Base-by-base conservation (phyloP, 2,113 vertebrate species). In the Prunella fulvescens region DNA sequence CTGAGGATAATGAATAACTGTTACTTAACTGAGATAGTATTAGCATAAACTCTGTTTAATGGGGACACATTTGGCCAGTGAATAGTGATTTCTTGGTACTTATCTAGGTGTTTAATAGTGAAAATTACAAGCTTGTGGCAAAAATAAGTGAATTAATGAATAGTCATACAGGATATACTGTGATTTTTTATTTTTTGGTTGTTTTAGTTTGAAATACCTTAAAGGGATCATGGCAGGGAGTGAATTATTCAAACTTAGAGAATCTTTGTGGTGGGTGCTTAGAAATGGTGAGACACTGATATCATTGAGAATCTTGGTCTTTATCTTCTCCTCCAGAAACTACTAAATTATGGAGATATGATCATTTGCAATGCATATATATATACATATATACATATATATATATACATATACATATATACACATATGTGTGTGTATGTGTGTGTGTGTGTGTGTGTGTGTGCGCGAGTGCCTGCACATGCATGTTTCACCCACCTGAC, bases 21-120 rank as follows among this genome's bases (percentile, higher is more conserved):
- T 95, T 96, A 95, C 93, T 95, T 96, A 96, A 97, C 89, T 87
- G 86, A 95, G 66, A 93, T 48, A 76, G 86, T 84, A 93, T 89
- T 81, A 89, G 56, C 69, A 93, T 95, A 95, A 93, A 95, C 51
- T 93, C 80, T 84, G 61, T 53, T 95, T 95, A 95, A 95, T 57
- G 31, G 77, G 25, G 65, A 92, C 73, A 85, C 3, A 79, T 92
- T 95, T 92, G 95, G 57, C 53, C 93, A 89, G 70, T 54, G 61
- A 93, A 64, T 53, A 87, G 70, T 85, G 81, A 60, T 91, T 92
- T 95, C 70, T 89, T 89, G 61, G 45, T 82, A 72, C 62, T 93
- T 92, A 92, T 48, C 86, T 81, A 89, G 61, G 78, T 95, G 77
- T 79, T 94, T 87, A 91, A 92, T 79, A 89, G 77, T 57, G 53